Evolutionary conservation across 2,888 invertebrate species (phyloP).

Genomic region (Allygus modestus): DNA sequence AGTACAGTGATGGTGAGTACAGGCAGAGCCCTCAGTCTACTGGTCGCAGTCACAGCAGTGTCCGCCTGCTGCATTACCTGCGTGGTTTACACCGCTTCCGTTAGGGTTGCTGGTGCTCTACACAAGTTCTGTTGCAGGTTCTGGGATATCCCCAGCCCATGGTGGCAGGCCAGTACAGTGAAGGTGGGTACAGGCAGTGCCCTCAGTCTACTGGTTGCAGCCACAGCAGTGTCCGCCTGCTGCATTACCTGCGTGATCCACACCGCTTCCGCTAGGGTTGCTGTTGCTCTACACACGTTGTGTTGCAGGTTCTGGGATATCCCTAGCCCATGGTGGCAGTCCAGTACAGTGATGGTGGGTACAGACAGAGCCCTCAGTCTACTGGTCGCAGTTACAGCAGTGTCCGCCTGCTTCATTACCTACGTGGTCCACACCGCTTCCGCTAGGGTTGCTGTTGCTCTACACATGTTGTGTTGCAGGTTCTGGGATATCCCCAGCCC

Average conservation of each 20-base stretch:
- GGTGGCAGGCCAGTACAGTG: too few species aligned
- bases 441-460: conserved; percentile 21
- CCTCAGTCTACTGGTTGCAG: conserved; percentile 79
- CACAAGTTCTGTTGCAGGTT: too few species aligned
- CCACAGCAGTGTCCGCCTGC: conserved; percentile 77
- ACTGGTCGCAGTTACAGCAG: conserved; percentile 76
- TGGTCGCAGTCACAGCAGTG: too few species aligned
- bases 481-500: conserved; percentile 80
- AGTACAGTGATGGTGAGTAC: too few species aligned
- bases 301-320: conserved; percentile 75
- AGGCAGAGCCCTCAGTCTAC: too few species aligned
- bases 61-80: too few species aligned
- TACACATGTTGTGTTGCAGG: conserved; percentile 11
- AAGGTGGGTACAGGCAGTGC: too few species aligned
- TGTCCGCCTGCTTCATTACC: conserved; percentile 79
- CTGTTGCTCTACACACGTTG: too few species aligned
- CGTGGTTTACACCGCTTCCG: too few species aligned
- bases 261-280: neutral
- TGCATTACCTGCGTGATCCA: conserved; percentile 80
- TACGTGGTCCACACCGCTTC: conserved; percentile 78
- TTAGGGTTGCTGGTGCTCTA: too few species aligned
- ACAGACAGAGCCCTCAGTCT: conserved; percentile 80
- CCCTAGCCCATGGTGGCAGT: conserved; percentile 84
- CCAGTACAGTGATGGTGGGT: conserved; percentile 80
- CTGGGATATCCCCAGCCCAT: too few species aligned